Percentiles rank a stretch among this genome's conserved stretches.
Conservation (phyloP, 2,888 invertebrate genomes). For the Steinernema hermaphroditum region DNA sequence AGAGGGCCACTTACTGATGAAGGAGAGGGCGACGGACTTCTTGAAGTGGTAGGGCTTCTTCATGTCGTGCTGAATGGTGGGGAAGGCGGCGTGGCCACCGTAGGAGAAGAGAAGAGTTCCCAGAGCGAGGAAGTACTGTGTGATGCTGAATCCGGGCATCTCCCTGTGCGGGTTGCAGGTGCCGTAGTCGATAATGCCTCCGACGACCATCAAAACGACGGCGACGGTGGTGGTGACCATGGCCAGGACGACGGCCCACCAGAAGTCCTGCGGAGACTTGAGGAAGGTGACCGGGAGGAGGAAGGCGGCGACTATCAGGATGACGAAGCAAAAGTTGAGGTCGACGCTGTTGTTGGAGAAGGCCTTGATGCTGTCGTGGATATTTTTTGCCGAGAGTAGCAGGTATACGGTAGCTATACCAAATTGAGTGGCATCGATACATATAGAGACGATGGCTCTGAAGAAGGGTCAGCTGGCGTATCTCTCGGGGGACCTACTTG, state of each 20-base stretch:
- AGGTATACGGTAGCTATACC: slow-evolving; percentile 60
- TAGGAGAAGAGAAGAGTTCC: slow-evolving; percentile 63
- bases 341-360: slow-evolving; percentile 36
- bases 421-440: slow-evolving; percentile 63
- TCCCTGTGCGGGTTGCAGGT: slow-evolving; percentile 40
- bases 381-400: slow-evolving; percentile 62
- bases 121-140: slow-evolving; percentile 61
- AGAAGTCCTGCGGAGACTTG: slow-evolving; percentile 64
- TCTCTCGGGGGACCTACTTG: slow-evolving; percentile 37
- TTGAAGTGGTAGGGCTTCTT: slow-evolving; percentile 57
- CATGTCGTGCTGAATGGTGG: slow-evolving; percentile 65
- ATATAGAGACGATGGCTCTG: slow-evolving; percentile 57
- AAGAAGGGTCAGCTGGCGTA: too few relatives aligned
- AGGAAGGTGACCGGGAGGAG: slow-evolving; percentile 62
- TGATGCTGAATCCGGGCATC: slow-evolving; percentile 49
- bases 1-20: too few relatives aligned
- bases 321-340: slow-evolving; percentile 55
- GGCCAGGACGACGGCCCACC: slow-evolving; percentile 64
- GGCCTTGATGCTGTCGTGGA: slow-evolving; percentile 59
- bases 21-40: slow-evolving; percentile 53
- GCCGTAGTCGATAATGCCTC: slow-evolving; percentile 54
- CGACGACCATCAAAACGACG: slow-evolving; percentile 60
- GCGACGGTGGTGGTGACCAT: slow-evolving; percentile 64
- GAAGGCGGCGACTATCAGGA: slow-evolving; percentile 56
- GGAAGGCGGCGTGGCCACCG: slow-evolving; percentile 62